Evolutionary conservation across 2,797 vertebrate species (phyloP), one percentile per base, ranked within the genome.

Genomic region (Caiman crocodilus): DNA sequence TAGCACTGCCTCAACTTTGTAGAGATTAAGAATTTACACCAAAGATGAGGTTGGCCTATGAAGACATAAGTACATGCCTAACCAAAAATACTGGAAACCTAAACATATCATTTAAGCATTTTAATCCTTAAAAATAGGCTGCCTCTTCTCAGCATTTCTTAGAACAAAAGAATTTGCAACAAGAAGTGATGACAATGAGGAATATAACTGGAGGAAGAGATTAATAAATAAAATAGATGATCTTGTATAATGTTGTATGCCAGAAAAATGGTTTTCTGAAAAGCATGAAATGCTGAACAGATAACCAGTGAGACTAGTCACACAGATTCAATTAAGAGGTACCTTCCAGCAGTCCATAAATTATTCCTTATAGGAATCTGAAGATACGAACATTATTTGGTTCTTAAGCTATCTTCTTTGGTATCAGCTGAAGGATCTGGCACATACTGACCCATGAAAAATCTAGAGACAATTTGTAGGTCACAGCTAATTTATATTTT

Each of bases 381-480:
- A 96, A 87, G 74, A 89, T 84, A 83, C 30, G 84, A 76, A 87
- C 20, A 80, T n/a, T 4, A 91, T 26, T 12, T 87, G 60, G 82
- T 96, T 92, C 88, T 69, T 89, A 63, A 35, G 25, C 90, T 95
- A 94, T 94, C 90, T 94, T 65, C 30, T 90, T 82, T 56, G 86
- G 69, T 57, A 95, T 94, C 88, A 88, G 74, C 21, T 91, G 64
- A 32, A 91, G 85, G 26, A 28, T 64, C 69, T 94, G 83, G 88
- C 84, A 77, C 25, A 57, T 23, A 94, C 87, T 88, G 55, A 90
- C 89, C 90, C 93, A 67, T 42, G 25, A 93, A 93, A 94, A 87
- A 21, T 76, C 84, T 69, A 79, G 73, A 95, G 89, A 75, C 87
- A 76, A 73, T 82, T 71, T 26, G 11, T 10, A 78, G 42, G 60